These are phyloP conservation scores for Synanthedon vespiformis DNA, from an alignment of 2,888 invertebrate genomes.

Conservation along the genomic window DNA sequence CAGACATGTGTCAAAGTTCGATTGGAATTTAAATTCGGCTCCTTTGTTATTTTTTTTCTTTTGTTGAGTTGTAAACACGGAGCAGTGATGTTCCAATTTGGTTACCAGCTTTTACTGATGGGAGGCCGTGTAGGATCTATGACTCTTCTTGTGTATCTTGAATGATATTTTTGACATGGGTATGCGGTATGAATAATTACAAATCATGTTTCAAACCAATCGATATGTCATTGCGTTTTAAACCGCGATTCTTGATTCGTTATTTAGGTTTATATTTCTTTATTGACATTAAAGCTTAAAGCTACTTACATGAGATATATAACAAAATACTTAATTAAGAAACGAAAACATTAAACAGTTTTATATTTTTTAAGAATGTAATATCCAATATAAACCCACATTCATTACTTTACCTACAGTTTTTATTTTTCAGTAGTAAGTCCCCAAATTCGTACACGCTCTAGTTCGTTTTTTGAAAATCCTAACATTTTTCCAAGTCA, in stretches of 20 bases:
- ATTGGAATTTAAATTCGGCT: constrained; percentile 70
- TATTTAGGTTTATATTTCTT: too few relatives aligned
- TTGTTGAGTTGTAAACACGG: constrained; percentile 69
- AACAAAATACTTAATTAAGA: too few relatives aligned
- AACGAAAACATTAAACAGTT: too few relatives aligned
- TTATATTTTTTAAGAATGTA: background rate
- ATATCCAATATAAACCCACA: background rate
- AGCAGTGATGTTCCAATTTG: constrained; percentile 67
- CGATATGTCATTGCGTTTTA: constrained; percentile 7
- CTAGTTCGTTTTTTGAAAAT: too few relatives aligned
- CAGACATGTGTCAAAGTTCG: constrained; percentile 72
- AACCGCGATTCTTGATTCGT: background rate
- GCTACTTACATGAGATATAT: too few relatives aligned
- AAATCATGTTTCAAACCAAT: constrained; percentile 46
- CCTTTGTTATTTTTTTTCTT: constrained; percentile 62
- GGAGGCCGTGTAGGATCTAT: constrained; percentile 46
- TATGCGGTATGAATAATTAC: constrained; percentile 61
- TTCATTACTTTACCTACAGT: background rate
- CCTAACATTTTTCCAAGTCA: too few relatives aligned
- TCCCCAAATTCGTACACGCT: too few relatives aligned
- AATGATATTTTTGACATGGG: constrained; percentile 61
- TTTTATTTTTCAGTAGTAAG: background rate
- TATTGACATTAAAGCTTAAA: too few relatives aligned
- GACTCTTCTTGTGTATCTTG: constrained; percentile 46
- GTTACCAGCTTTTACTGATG: constrained; percentile 52